Evolutionary conservation across 92 coral and sea anemone species (phyloP).

Genomic region (Porites cylindrica): DNA sequence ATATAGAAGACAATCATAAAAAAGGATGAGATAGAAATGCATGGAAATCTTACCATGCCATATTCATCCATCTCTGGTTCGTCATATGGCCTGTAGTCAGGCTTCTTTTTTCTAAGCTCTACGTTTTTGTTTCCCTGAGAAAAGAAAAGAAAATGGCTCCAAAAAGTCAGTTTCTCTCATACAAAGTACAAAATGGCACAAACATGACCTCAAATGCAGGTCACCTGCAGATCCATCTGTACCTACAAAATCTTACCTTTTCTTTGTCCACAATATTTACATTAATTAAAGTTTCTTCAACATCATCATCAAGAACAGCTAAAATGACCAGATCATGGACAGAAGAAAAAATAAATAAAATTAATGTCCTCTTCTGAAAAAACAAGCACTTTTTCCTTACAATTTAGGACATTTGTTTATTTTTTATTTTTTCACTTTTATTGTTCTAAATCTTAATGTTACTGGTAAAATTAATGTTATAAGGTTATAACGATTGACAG

Average conservation of each 20-base stretch:
- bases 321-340: not conserved
- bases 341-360: not conserved
- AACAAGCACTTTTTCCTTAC: too few relatives aligned
- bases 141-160: not conserved
- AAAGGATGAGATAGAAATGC: not conserved
- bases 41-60: slow-evolving; percentile 74
- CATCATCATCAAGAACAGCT: slow-evolving; percentile 93
- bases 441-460: too few relatives aligned
- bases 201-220: not conserved
- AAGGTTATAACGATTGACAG: too few relatives aligned
- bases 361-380: too few relatives aligned
- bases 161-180: too few relatives aligned
- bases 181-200: too few relatives aligned
- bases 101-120: slow-evolving; percentile 87
- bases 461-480: too few relatives aligned
- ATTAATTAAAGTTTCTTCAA: slow-evolving; percentile 83
- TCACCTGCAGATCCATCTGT: not conserved
- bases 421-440: too few relatives aligned
- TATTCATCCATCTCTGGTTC: slow-evolving; percentile 82
- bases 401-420: too few relatives aligned
- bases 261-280: slow-evolving; percentile 89
- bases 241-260: slow-evolving; percentile 66
- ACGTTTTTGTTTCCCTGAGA: slow-evolving; percentile 85
- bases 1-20: not conserved
- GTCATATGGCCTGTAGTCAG: slow-evolving; percentile 92